phyloP scores from a whole-genome alignment of 1,140 invertebrate genomes.

The Zaprionus taronus region DNA sequence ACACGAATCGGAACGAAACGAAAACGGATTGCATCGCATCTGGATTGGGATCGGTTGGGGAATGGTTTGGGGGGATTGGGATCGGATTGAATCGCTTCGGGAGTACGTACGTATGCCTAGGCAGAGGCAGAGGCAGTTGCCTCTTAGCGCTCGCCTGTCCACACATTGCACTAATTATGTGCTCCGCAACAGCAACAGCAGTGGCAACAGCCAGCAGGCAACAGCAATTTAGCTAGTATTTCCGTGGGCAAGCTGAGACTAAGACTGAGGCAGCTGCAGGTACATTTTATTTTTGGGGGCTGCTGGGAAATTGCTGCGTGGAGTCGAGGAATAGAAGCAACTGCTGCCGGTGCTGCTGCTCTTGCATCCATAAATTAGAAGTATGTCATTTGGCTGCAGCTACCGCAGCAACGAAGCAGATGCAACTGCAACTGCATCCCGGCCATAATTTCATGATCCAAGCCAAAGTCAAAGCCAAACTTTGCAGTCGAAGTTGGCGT shows the following conservation, averaged over 20 bases:
- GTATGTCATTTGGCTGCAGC: constrained; percentile 75
- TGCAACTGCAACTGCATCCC: constrained; percentile 42
- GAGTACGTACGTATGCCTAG: constrained; percentile 10
- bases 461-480: constrained; percentile 34
- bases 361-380: constrained; percentile 77
- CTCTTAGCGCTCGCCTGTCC: constrained; percentile 58
- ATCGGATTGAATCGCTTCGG: constrained; percentile 33
- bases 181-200: constrained; percentile 7
- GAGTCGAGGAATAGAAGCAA: constrained; percentile 15
- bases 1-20: constrained; percentile 35
- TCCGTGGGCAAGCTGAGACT: constrained; percentile 58
- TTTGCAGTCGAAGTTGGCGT: constrained; percentile 8
- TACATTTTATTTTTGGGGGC: constrained; percentile 31
- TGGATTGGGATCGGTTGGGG: neutral
- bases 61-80: neutral
- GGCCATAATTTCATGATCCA: constrained; percentile 66
- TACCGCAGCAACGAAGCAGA: constrained; percentile 55
- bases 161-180: constrained; percentile 81
- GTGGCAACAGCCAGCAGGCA: constrained; percentile 38
- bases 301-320: constrained; percentile 34
- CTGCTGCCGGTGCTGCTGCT: neutral
- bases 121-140: constrained; percentile 1
- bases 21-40: constrained; percentile 29
- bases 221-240: constrained; percentile 64
- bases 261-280: constrained; percentile 9